Evolutionary conservation across 2,797 vertebrate species (phyloP).

Genomic region (Pseudopleuronectes americanus): DNA sequence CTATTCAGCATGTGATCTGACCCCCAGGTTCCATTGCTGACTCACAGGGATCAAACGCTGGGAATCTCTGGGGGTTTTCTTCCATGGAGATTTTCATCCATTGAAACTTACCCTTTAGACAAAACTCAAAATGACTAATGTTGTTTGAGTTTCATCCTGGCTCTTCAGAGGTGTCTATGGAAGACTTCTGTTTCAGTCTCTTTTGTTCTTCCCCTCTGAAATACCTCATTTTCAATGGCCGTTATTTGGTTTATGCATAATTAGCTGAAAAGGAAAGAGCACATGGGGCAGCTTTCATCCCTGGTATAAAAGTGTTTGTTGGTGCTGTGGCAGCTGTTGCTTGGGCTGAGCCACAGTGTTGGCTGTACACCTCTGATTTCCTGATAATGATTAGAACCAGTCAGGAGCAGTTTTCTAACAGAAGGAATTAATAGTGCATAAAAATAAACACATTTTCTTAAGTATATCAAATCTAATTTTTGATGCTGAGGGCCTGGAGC

Average conservation of each 20-base stretch:
- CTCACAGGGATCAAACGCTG: conserved; percentile 83
- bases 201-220: conserved; percentile 26
- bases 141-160: conserved; percentile 39
- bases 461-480: conserved; percentile 44
- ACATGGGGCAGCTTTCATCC: conserved; percentile 41
- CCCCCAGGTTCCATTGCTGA: conserved; percentile 80
- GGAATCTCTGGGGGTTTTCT: conserved; percentile 73
- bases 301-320: conserved; percentile 36
- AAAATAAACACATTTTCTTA: conserved; percentile 51
- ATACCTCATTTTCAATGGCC: conserved; percentile 15
- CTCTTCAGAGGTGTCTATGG: neutral
- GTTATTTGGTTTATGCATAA: conserved; percentile 34
- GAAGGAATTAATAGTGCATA: conserved; percentile 46
- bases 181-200: conserved; percentile 7
- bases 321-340: conserved; percentile 25
- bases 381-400: conserved; percentile 52
- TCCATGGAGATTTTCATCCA: conserved; percentile 66
- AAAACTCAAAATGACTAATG: conserved; percentile 68
- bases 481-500: conserved; percentile 13
- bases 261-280: conserved; percentile 26
- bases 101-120: conserved; percentile 68
- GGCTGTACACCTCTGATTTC: conserved; percentile 37
- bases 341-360: conserved; percentile 7
- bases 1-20: conserved; percentile 85
- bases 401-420: conserved; percentile 36